A percentile compares a stretch with the other conserved stretches of the same genome.
Evolutionary conservation across 1,140 invertebrate genomes (phyloP).

Genomic region (Cecropterus lyciades): DNA sequence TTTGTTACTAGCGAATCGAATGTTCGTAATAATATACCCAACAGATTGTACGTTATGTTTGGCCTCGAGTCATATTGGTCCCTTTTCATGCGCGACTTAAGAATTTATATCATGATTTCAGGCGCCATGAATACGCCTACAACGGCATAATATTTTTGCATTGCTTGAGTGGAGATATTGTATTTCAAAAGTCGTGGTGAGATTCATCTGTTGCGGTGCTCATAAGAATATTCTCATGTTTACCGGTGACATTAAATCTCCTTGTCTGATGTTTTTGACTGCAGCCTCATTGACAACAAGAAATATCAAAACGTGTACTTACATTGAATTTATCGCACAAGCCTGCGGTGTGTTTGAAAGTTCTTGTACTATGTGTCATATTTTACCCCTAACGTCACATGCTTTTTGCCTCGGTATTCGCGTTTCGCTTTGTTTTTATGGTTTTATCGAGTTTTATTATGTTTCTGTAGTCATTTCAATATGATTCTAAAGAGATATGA

Average conservation of each 20-base stretch:
- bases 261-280: constrained; percentile 69
- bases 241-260: constrained; percentile 74
- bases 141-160: constrained; percentile 65
- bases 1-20: constrained; percentile 37
- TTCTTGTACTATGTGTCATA: constrained; percentile 39
- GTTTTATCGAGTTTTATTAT: no score
- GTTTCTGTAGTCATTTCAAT: no score
- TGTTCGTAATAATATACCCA: constrained; percentile 39
- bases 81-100: constrained; percentile 47
- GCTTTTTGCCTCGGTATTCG: constrained; percentile 4
- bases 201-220: constrained; percentile 75
- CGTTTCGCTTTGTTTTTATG: no score
- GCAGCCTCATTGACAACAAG: constrained; percentile 60
- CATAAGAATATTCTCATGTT: constrained; percentile 70
- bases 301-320: constrained; percentile 62
- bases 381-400: constrained; percentile 34
- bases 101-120: constrained; percentile 57
- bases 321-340: constrained; percentile 61
- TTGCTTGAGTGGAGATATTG: constrained; percentile 61
- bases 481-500: no score
- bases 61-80: constrained; percentile 46
- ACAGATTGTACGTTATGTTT: constrained; percentile 39
- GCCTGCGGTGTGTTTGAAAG: constrained; percentile 45
- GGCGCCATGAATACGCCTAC: constrained; percentile 68
- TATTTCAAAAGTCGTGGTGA: constrained; percentile 79